These are phyloP conservation scores for Ophiodon elongatus DNA, from an alignment of 2,113 vertebrate species.

Conservation along the genomic window DNA sequence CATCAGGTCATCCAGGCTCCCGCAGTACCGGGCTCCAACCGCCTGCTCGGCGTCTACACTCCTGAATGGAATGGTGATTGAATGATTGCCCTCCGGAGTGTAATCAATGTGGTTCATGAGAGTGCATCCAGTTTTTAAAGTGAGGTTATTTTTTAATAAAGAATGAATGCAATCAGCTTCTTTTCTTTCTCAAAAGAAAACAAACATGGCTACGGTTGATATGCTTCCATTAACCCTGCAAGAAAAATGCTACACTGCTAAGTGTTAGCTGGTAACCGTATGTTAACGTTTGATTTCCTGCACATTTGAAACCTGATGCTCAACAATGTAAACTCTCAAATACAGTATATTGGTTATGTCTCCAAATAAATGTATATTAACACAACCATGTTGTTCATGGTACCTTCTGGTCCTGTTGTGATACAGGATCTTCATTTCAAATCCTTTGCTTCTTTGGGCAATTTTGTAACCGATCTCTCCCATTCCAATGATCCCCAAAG, in stretches of 20 bases:
- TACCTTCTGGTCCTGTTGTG: slow-evolving; percentile 63
- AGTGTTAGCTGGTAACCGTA: neutral
- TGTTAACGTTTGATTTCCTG: neutral
- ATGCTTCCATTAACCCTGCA: neutral
- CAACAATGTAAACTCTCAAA: neutral
- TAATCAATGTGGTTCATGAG: neutral
- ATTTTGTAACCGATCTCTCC: slow-evolving; percentile 66
- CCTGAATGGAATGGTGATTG: neutral
- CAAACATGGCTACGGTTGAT: neutral
- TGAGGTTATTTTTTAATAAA: neutral
- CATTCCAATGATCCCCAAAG: slow-evolving; percentile 71
- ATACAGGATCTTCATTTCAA: slow-evolving; percentile 69
- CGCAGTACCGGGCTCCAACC: slow-evolving; percentile 27
- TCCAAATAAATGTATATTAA: neutral
- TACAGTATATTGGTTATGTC: neutral
- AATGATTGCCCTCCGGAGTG: neutral
- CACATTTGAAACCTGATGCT: neutral
- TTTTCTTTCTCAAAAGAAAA: neutral
- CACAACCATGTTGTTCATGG: neutral
- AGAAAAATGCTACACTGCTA: no score
- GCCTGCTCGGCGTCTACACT: slow-evolving; percentile 21
- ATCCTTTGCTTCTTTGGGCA: slow-evolving; percentile 64
- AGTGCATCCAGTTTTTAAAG: no score
- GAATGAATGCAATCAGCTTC: neutral
- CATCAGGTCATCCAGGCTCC: slow-evolving; percentile 52